A percentile compares a stretch with the other conserved stretches of the same genome.
Evolutionary conservation across 1,140 invertebrate genomes (phyloP).

Genomic region (Pogonognathellus flavescens): DNA sequence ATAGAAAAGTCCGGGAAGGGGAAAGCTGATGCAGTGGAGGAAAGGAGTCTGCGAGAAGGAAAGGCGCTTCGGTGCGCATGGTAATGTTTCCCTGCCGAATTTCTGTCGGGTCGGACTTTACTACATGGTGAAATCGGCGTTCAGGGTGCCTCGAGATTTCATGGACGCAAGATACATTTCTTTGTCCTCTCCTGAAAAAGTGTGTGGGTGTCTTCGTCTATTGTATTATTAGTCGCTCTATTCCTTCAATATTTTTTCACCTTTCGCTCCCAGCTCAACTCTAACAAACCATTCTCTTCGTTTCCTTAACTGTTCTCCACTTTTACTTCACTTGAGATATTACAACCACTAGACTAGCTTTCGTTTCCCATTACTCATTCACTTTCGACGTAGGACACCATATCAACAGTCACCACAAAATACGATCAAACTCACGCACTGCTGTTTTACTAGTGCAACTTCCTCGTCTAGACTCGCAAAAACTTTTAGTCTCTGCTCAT

Average conservation of each 20-base stretch:
- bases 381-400: not conserved
- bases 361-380: conserved; percentile 1
- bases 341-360: not conserved
- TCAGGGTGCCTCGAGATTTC: conserved; percentile 44
- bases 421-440: not conserved
- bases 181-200: conserved; percentile 34
- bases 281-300: not conserved
- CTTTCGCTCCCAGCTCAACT: not conserved
- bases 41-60: conserved; percentile 31
- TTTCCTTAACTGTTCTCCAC: not conserved
- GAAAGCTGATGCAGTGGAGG: conserved; percentile 29
- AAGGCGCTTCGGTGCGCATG: conserved; percentile 20
- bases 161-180: conserved; percentile 41
- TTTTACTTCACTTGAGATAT: not conserved
- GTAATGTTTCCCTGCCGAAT: conserved; percentile 43
- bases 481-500: no score
- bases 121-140: conserved; percentile 3
- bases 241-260: conserved; percentile 12
- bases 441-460: not conserved
- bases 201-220: conserved; percentile 32
- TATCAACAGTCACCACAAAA: not conserved
- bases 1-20: conserved; percentile 1
- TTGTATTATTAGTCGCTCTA: not conserved
- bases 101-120: conserved; percentile 3
- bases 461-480: no score